phyloP scores from a whole-genome alignment of 2,888 invertebrate species.

The Drosophila lutescens region DNA sequence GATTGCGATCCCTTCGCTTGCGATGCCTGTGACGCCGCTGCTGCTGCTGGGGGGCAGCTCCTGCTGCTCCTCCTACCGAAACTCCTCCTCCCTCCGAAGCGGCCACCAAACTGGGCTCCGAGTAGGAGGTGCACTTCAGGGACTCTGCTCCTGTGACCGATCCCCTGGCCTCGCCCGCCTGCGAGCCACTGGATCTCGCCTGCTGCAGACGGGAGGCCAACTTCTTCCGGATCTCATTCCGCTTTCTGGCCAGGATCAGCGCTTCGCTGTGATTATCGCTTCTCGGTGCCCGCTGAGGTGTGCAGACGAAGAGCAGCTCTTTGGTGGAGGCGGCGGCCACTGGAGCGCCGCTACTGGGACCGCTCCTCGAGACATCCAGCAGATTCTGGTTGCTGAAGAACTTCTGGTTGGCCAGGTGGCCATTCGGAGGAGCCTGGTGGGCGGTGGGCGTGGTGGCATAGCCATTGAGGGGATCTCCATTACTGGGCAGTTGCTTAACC shows the following conservation, averaged over 20 bases:
- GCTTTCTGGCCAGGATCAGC: slow-evolving; percentile 75
- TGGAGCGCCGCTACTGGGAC: slow-evolving; percentile 39
- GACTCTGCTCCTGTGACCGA: slow-evolving; percentile 62
- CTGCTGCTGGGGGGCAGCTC: slow-evolving; percentile 54
- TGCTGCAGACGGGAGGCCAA: slow-evolving; percentile 64
- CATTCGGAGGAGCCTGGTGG: slow-evolving; percentile 75
- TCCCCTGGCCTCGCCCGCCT: slow-evolving; percentile 23
- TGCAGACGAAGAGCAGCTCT: slow-evolving; percentile 83
- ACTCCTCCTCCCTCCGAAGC: slow-evolving; percentile 78
- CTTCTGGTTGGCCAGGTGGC: slow-evolving; percentile 80
- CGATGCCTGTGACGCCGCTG: slow-evolving; percentile 83
- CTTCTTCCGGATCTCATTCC: slow-evolving; percentile 81
- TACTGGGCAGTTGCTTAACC: slow-evolving; percentile 64
- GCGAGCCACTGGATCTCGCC: slow-evolving; percentile 47
- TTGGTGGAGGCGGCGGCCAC: slow-evolving; percentile 77
- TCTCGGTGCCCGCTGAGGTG: slow-evolving; percentile 82
- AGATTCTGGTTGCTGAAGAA: slow-evolving; percentile 83
- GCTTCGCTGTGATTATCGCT: slow-evolving; percentile 72
- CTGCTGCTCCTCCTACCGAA: not conserved
- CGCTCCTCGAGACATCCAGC: slow-evolving; percentile 61
- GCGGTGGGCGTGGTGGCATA: slow-evolving; percentile 82
- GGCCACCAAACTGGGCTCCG: slow-evolving; percentile 83
- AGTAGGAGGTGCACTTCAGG: slow-evolving; percentile 83
- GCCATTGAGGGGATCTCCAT: slow-evolving; percentile 76
- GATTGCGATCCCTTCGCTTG: slow-evolving; percentile 82